Evolutionary conservation across 2,888 invertebrate genomes (phyloP).

Genomic region (Beris chalybata): DNA sequence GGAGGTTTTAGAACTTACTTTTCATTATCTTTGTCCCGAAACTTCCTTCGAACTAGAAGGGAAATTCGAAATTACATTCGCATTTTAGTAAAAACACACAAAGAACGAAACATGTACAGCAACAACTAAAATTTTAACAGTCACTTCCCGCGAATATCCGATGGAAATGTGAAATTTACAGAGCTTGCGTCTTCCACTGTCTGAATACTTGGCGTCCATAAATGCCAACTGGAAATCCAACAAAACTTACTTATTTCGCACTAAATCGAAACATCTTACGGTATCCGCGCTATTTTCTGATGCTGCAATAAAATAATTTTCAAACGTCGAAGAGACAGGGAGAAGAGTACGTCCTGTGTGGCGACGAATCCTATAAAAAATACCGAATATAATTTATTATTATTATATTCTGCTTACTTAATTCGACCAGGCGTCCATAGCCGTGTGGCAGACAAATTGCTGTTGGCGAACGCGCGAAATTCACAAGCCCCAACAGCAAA

Average conservation of each 20-base stretch:
- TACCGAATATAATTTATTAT: conserved; percentile 57
- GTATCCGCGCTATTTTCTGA: neutral
- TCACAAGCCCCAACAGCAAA: too few relatives aligned
- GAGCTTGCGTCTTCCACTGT: conserved; percentile 58
- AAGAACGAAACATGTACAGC: too few relatives aligned
- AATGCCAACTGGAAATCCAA: too few relatives aligned
- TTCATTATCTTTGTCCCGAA: too few relatives aligned
- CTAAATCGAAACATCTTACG: too few relatives aligned
- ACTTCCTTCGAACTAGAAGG: too few relatives aligned
- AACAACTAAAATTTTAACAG: too few relatives aligned
- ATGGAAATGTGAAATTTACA: conserved; percentile 40
- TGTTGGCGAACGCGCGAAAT: neutral
- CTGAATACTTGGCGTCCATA: conserved; percentile 47
- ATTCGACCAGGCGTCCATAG: conserved; percentile 54
- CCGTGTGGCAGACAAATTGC: conserved; percentile 39
- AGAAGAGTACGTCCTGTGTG: neutral
- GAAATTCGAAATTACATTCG: too few relatives aligned
- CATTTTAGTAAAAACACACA: too few relatives aligned
- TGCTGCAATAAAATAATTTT: neutral
- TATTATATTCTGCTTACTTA: conserved; percentile 57
- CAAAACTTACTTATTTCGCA: too few relatives aligned
- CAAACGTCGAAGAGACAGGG: conserved; percentile 41
- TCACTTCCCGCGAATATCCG: too few relatives aligned
- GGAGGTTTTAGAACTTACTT: too few relatives aligned
- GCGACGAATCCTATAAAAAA: conserved; percentile 36